Base-by-base conservation (phyloP, 2,797 vertebrate species). In the Acanthiza pusilla region DNA sequence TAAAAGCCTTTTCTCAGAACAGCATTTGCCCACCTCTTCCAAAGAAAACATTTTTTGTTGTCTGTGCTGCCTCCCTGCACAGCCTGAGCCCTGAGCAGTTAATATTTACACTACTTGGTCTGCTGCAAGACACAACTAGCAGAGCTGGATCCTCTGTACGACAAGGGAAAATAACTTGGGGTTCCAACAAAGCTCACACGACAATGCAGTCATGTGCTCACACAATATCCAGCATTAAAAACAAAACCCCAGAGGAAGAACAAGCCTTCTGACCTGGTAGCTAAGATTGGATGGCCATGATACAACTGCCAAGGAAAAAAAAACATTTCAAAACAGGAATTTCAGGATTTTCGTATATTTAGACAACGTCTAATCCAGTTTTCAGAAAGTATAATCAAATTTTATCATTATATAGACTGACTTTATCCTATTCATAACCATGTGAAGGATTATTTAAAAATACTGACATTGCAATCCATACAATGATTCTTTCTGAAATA, bases 271-370 rank as follows among this genome's bases (percentile, higher is more conserved):
- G 51, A 61, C 40, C 70, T 85, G 51, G 68, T 54, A 67, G 87
- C 65, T 58, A 20, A 40, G 53, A 11, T 1, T 61, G 47, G 51
- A 85, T 48, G 62, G 86, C 16, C n/a, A 70, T 8, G 1, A 29
- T 43, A 47, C 29, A 47, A 65, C 10, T 58, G 62, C 38, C 60
- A 85, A 79, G 43, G 30, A 47, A 86, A 87, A 76, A 86, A 70
- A 17, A 3, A 10, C 26, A 60, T 38, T 91, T 89, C 55, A 53
- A 81, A 95, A 85, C 38, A 92, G 66, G 91, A 96, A 94, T 96
- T 54, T 86, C 85, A 93, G 82, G 85, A 90, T 71, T 96, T 84
- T 25, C 86, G 38, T 96, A 53, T 95, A 94, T 94, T 96, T 93
- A 95, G 80, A 94, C 63, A 76, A 95, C 84, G 73, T 25, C 71